phyloP scores from a whole-genome alignment of 1,140 invertebrate genomes.

The Gryon sp. region DNA sequence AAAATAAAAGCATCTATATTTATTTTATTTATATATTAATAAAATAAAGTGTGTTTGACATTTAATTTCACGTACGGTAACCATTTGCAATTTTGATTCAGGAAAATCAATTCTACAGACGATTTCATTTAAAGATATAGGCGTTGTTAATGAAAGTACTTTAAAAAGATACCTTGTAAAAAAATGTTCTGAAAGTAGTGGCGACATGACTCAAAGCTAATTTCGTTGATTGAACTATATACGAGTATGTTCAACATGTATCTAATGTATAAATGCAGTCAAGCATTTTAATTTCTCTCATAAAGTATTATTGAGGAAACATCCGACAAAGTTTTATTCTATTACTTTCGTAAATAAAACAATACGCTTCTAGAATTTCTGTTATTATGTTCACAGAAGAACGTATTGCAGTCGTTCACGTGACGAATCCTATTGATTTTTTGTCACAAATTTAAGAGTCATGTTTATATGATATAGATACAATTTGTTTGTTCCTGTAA shows the following conservation, averaged over 20 bases:
- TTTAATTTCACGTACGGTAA: too few species aligned
- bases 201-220: constrained; percentile 33
- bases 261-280: constrained; percentile 49
- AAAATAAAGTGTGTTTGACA: too few species aligned
- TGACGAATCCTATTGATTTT: constrained; percentile 23
- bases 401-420: constrained; percentile 21
- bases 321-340: constrained; percentile 30
- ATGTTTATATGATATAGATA: too few species aligned
- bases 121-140: too few species aligned
- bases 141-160: too few species aligned
- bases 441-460: constrained; percentile 6
- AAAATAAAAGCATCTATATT: too few species aligned
- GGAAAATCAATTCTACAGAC: too few species aligned
- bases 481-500: too few species aligned
- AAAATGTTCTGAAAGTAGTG: constrained; percentile 1
- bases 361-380: constrained; percentile 8
- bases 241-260: constrained; percentile 16
- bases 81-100: too few species aligned
- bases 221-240: constrained; percentile 43
- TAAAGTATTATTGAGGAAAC: constrained; percentile 13
- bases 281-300: constrained; percentile 39
- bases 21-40: too few species aligned
- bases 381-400: constrained; percentile 6
- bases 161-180: background rate
- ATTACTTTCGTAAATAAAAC: constrained; percentile 44